These are phyloP conservation scores for Plagodis pulveraria DNA, from an alignment of 2,888 invertebrate species.

Conservation along the genomic window DNA sequence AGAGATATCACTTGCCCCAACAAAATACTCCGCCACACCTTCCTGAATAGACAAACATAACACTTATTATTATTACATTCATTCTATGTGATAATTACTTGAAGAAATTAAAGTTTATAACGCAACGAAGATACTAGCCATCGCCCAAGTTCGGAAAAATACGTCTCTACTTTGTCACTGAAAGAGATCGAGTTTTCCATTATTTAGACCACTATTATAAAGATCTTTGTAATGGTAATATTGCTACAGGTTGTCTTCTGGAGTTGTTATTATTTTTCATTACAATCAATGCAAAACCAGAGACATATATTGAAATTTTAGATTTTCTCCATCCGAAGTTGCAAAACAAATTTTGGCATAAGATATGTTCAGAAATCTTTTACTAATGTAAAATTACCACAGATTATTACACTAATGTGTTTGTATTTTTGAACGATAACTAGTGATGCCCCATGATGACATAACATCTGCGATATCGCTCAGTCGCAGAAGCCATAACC, in stretches of 20 bases:
- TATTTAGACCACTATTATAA: conserved; percentile 26
- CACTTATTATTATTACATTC: not conserved
- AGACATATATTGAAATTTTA: no score
- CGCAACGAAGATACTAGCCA: conserved; percentile 79
- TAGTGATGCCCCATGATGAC: no score
- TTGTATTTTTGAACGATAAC: not conserved
- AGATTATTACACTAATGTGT: no score
- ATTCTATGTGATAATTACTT: conserved; percentile 1
- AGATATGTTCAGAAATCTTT: conserved; percentile 31
- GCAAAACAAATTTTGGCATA: conserved; percentile 49
- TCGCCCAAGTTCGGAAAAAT: conserved; percentile 88
- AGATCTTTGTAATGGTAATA: no score
- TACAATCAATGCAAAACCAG: no score
- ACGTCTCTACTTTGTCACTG: conserved; percentile 88
- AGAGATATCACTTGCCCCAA: conserved; percentile 91
- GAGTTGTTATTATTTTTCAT: no score
- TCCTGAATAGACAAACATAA: conserved; percentile 75
- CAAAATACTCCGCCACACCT: conserved; percentile 89
- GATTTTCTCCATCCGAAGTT: conserved; percentile 22
- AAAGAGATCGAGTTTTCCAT: conserved; percentile 79
- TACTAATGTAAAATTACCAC: conserved; percentile 1
- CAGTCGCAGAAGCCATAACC: no score
- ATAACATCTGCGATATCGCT: no score
- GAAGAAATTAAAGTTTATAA: conserved; percentile 7
- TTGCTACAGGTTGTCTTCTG: no score